Conservation (phyloP, 1,140 invertebrate species). For the Eupeodes corollae region DNA sequence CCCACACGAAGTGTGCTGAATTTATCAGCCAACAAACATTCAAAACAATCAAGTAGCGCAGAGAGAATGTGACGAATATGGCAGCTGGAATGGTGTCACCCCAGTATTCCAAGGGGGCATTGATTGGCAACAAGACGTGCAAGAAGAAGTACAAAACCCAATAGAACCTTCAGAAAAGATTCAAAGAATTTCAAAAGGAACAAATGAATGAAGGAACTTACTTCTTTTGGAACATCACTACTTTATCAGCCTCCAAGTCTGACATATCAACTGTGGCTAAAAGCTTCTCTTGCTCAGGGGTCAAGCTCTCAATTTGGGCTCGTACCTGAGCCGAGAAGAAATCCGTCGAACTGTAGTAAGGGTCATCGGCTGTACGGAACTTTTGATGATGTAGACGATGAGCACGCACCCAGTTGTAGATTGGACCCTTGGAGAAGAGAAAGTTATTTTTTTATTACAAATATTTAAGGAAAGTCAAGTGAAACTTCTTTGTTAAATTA, state of each 20-base stretch:
- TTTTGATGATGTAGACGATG: slow-evolving; percentile 86
- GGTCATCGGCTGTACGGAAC: slow-evolving; percentile 79
- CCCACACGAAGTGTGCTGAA: slow-evolving; percentile 58
- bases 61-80: slow-evolving; percentile 53
- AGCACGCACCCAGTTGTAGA: slow-evolving; percentile 65
- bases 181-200: neutral
- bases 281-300: slow-evolving; percentile 56
- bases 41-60: slow-evolving; percentile 48
- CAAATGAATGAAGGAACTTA: slow-evolving; percentile 25
- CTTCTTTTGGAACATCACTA: slow-evolving; percentile 77
- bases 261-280: slow-evolving; percentile 68
- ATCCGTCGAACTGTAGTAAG: slow-evolving; percentile 75
- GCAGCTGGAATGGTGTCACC: slow-evolving; percentile 48
- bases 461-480: too few species aligned
- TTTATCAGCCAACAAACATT: slow-evolving; percentile 57
- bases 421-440: slow-evolving; percentile 45
- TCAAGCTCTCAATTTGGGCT: slow-evolving; percentile 53
- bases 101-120: slow-evolving; percentile 63
- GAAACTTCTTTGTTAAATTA: too few species aligned
- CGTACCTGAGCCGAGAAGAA: slow-evolving; percentile 77
- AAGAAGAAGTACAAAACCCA: slow-evolving; percentile 54
- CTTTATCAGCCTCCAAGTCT: slow-evolving; percentile 71
- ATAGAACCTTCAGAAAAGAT: slow-evolving; percentile 50
- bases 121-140: slow-evolving; percentile 56
- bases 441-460: neutral